Conservation (phyloP, 2,888 invertebrate species). For the Agonopterix heracliana region DNA sequence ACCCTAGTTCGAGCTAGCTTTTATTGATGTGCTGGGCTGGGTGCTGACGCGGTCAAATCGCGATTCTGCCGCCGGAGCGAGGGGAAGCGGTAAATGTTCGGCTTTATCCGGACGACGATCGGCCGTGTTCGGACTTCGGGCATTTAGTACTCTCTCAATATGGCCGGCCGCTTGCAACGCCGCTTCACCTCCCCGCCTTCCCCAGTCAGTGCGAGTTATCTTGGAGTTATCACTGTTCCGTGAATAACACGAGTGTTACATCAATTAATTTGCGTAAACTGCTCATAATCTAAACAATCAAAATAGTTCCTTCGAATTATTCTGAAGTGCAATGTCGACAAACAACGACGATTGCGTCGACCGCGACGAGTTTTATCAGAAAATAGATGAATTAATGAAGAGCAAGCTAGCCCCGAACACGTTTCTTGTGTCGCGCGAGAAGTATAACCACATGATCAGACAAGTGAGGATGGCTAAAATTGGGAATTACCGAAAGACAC, state of each 20-base stretch:
- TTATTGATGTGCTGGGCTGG: no score
- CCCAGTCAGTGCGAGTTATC: conserved; percentile 23
- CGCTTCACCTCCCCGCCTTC: conserved; percentile 15
- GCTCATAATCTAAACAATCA: background rate
- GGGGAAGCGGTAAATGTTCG: conserved; percentile 20
- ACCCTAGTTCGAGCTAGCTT: no score
- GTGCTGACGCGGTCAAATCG: conserved; percentile 11
- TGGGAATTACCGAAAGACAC: conserved; percentile 22
- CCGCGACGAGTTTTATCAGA: conserved; percentile 32
- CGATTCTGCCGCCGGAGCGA: conserved; percentile 4
- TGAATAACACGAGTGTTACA: background rate
- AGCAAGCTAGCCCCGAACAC: conserved; percentile 30
- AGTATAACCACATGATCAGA: conserved; percentile 29
- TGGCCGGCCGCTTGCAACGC: conserved; percentile 14
- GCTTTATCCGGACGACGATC: conserved; percentile 27
- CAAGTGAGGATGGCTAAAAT: conserved; percentile 34
- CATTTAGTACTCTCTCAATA: background rate
- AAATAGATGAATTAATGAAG: conserved; percentile 27
- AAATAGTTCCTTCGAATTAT: no score
- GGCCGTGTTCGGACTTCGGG: conserved; percentile 21
- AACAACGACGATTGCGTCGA: conserved; percentile 22
- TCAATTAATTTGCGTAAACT: background rate
- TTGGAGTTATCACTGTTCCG: conserved; percentile 9
- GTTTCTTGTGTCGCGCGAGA: conserved; percentile 31
- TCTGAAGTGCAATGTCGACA: conserved; percentile 2